Percentiles rank a stretch among this genome's conserved stretches.
Evolutionary conservation across 1,140 invertebrate species (phyloP).

Genomic region (Neodiprion pinetum): DNA sequence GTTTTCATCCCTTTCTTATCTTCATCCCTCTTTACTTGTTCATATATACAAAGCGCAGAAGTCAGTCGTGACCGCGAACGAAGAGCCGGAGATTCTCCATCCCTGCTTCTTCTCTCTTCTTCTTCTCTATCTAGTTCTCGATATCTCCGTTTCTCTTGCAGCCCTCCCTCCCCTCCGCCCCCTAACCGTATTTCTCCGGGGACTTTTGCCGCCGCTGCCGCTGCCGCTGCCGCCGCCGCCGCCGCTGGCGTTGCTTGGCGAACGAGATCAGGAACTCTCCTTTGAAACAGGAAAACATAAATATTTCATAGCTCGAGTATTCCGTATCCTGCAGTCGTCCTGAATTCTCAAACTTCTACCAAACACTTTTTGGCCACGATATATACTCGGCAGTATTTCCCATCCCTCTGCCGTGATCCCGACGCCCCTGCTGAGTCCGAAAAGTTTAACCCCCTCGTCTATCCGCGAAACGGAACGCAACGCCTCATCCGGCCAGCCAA

Average conservation of each 20-base stretch:
- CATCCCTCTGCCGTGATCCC: neutral
- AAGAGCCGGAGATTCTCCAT: no score
- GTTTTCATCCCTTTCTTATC: neutral
- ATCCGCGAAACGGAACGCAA: neutral
- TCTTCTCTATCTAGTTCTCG: neutral
- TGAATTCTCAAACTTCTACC: conserved; percentile 16
- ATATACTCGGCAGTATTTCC: neutral
- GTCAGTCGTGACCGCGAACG: neutral
- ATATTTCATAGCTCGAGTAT: conserved; percentile 26
- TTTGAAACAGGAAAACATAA: conserved; percentile 28
- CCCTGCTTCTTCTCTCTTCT: no score
- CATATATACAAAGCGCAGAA: neutral
- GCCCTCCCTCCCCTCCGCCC: conserved; percentile 20
- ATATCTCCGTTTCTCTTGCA: conserved; percentile 15
- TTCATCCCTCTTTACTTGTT: neutral
- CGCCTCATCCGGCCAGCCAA: neutral
- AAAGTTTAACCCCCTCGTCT: neutral
- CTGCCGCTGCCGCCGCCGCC: no score
- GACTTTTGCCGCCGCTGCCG: conserved; percentile 24
- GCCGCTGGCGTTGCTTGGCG: neutral
- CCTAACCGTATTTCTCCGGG: conserved; percentile 35
- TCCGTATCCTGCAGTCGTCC: neutral
- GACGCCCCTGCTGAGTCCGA: neutral
- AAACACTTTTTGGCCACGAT: conserved; percentile 2
- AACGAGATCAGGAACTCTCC: conserved; percentile 18